Evolutionary conservation across 2,888 invertebrate genomes (phyloP), one percentile per base, ranked within the genome.

Genomic region (Trichopria drosophilae): DNA sequence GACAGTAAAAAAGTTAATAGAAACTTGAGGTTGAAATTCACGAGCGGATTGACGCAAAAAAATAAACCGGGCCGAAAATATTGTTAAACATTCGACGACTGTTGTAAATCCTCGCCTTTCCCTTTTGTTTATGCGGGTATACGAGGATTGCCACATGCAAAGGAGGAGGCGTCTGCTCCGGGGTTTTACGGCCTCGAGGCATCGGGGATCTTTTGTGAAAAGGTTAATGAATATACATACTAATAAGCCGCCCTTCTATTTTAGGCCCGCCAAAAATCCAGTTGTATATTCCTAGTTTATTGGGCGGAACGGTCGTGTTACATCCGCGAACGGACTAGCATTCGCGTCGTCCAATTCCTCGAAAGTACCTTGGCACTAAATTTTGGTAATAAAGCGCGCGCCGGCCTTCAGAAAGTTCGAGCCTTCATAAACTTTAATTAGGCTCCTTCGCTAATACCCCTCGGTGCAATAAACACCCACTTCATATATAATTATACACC

Each of bases 371-470:
- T 13, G 13, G 23, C 34, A 46, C 23, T 41, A 34, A 45, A 47
- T 42, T 42, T 32, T 20, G 23, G 41, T 34, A 26, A 36, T 48
- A 51, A 55, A 55, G 35, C 28, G 28, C 37, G 35, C 28, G 28
- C 37, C 48, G 48, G 48, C 48, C 55, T 48, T 55, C 42, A 19
- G 16, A 4, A 4, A 18, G 18, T 6, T 28, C 24, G 34, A 46
- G 20, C 19, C 36, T 42, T 46, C 35, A 42, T 23, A 34, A 50
- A 44, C 36, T 47, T 55, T 55, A 55, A 55, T 55, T 55, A 43
- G 51, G 20, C 47, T 43, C 19, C 45, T 23, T 36, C 32, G 42
- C 36, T 36, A 32, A 22, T 32, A 52, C 18, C 43, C 48, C 35
- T 47, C 31, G 43, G 29, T 28, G 39, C 50, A 45, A 34, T 45